phyloP scores from a whole-genome alignment of 2,113 vertebrate species.

The Petaurus breviceps region DNA sequence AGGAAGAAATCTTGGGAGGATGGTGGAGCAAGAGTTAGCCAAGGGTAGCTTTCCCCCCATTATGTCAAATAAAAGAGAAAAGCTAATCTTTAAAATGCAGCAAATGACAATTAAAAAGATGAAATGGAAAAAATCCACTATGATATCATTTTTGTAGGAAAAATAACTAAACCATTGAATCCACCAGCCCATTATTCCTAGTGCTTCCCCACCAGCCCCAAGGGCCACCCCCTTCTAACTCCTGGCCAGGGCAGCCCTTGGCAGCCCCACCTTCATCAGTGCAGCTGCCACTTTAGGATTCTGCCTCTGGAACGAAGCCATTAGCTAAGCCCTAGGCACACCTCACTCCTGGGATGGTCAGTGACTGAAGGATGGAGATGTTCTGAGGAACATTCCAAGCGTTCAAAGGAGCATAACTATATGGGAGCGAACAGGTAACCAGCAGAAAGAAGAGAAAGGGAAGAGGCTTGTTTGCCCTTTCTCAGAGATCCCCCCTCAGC shows the following conservation, averaged over 20 bases:
- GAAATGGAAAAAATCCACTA: not conserved
- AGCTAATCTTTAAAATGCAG: not conserved
- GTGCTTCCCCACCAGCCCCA: not conserved
- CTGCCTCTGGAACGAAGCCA: not conserved
- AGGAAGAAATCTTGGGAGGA: not conserved
- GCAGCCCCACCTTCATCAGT: not conserved
- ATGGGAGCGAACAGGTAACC: not conserved
- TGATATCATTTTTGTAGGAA: not conserved
- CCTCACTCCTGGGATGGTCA: not conserved
- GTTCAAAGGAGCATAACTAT: not conserved
- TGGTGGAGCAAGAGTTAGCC: not conserved
- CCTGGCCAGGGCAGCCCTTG: not conserved
- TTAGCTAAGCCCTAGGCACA: too few relatives aligned
- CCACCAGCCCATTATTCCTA: not conserved
- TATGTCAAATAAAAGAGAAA: not conserved
- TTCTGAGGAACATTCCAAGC: not conserved
- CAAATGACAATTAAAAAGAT: not conserved
- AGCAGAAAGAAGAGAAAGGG: too few relatives aligned
- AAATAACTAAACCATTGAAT: not conserved
- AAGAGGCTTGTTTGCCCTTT: not conserved
- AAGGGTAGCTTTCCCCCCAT: fast-evolving
- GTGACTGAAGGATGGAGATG: not conserved
- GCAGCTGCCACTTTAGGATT: not conserved
- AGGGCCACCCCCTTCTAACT: not conserved
- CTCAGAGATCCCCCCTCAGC: not conserved